These are phyloP conservation scores for Delphinapterus leucas DNA, from an alignment of 2,113 vertebrate species.

Conservation along the genomic window DNA sequence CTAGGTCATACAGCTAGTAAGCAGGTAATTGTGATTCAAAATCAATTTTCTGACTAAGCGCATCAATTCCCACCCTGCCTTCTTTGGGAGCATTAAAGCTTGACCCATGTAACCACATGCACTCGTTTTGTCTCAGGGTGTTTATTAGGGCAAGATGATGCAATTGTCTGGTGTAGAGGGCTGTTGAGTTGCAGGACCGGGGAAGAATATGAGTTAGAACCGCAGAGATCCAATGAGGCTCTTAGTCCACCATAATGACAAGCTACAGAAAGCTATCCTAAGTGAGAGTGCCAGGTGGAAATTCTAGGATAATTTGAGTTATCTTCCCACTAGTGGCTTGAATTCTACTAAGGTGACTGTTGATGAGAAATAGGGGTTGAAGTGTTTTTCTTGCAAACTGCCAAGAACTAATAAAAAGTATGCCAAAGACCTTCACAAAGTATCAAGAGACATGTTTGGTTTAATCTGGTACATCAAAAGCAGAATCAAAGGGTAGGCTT, in stretches of 20 bases:
- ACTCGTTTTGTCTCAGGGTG: not conserved
- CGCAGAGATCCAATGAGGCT: not conserved
- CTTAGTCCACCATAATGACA: not conserved
- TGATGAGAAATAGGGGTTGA: slow-evolving; percentile 51
- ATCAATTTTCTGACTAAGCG: not conserved
- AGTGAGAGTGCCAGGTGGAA: slow-evolving; percentile 45
- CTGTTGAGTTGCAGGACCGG: slow-evolving; percentile 11
- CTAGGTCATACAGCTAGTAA: not conserved
- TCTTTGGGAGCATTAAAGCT: slow-evolving; percentile 12
- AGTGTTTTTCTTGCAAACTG: slow-evolving; percentile 55
- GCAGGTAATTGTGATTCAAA: not conserved
- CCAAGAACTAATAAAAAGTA: slow-evolving; percentile 53
- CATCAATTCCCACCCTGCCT: not conserved
- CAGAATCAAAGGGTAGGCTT: slow-evolving; percentile 30
- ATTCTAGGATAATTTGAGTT: slow-evolving; percentile 60
- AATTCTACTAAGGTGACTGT: slow-evolving; percentile 44
- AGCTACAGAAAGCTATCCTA: slow-evolving; percentile 2
- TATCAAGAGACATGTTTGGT: slow-evolving; percentile 29
- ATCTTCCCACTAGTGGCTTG: slow-evolving; percentile 20
- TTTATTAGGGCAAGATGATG: not conserved
- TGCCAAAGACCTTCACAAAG: slow-evolving; percentile 12
- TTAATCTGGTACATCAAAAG: slow-evolving; percentile 54
- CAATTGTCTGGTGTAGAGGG: not conserved
- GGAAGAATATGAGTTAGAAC: slow-evolving; percentile 36
- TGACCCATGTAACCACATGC: not conserved